These are phyloP conservation scores for Caenorhabditis sp. DNA, from an alignment of 2,888 invertebrate species.

Conservation along the genomic window DNA sequence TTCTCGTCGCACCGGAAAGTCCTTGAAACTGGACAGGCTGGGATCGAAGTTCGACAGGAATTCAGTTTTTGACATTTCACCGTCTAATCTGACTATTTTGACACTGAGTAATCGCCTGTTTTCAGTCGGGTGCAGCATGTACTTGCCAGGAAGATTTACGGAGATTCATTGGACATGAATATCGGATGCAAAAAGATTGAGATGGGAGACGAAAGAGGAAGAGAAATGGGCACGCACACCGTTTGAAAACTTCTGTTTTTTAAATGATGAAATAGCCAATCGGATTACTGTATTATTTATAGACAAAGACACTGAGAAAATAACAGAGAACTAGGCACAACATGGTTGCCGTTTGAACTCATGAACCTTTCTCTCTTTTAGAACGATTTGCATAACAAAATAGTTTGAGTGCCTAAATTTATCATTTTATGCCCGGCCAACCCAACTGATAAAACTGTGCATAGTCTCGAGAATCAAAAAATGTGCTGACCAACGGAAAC, in stretches of 20 bases:
- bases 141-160: background rate
- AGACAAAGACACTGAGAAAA: background rate
- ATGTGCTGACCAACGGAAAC: conserved; percentile 32
- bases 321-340: background rate
- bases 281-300: conserved; percentile 26
- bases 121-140: conserved; percentile 11
- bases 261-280: conserved; percentile 19
- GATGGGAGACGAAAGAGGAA: background rate
- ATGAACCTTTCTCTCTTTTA: background rate
- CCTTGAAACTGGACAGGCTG: conserved; percentile 29
- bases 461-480: conserved; percentile 18
- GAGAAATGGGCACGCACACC: conserved; percentile 18
- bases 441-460: conserved; percentile 3
- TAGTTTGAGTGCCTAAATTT: conserved; percentile 29
- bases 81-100: conserved; percentile 26
- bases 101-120: conserved; percentile 24
- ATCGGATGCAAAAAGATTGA: background rate
- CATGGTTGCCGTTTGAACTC: conserved; percentile 41
- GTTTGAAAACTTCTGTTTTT: conserved; percentile 13
- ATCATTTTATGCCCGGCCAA: conserved; percentile 3
- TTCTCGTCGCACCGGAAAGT: conserved; percentile 39
- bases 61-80: conserved; percentile 35
- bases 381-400: conserved; percentile 31
- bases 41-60: conserved; percentile 41
- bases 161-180: background rate